Base-by-base conservation (phyloP, 2,113 vertebrate genomes). In the Platysteira castanea region DNA sequence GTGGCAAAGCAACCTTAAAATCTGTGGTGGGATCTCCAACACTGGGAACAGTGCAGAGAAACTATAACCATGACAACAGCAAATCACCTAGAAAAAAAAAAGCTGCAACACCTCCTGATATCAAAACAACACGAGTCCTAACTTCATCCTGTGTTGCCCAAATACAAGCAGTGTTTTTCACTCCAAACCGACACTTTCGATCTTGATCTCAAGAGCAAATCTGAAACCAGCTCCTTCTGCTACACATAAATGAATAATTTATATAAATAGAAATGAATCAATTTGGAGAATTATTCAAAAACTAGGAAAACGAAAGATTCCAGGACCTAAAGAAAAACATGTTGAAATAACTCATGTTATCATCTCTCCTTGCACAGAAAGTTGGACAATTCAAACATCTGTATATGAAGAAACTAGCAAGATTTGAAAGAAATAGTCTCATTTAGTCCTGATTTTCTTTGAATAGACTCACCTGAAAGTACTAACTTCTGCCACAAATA, bases 1-100 rank as follows among this genome's bases (percentile, higher is more conserved):
- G 2, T 91, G 77, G 78, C 81, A 79, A 78, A 85, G 74, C 60
- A 87, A 61, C 64, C 80, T 90, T 41, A 33, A 52, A 61, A 76
- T 54, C 64, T 69, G 18, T 2, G 22, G 71, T 57, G 47, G 44
- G 26, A 76, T 80, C 75, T 80, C 70, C 46, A 59, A 7, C 7
- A 65, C 42, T 8, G 17, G 75, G 10, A 94, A 37, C 47, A 63
- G 37, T 5, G 13, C 57, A 87, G 75, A 93, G 81, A 18, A 95
- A 47, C 57, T 75, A 84, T 82, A 90, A 87, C 93, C 89, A 89
- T 91, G 87, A 94, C 87, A 96, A 95, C 84, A 89, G 60, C 28
- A 19, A 68, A 28, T 61, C 71, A 46, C 63, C 80, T 30, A 59
- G 30, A 63, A 73, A 77, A 73, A 77, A 76, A 49, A 69, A 37